Conservation (phyloP, 2,113 vertebrate species). For the Oryzias celebensis region DNA sequence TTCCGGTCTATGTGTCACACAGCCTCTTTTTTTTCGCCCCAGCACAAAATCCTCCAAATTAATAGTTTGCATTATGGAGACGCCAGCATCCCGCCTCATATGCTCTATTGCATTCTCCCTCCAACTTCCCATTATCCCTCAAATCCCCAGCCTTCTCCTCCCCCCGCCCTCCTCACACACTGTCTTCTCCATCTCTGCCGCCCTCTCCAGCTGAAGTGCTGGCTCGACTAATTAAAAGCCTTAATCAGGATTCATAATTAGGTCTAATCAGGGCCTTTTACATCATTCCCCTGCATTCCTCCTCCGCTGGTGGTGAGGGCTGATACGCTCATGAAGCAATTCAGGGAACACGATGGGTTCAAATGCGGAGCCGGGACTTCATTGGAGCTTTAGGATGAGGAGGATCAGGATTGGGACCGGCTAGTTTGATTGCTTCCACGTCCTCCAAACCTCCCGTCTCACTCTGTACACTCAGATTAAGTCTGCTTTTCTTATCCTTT, state of each 20-base stretch:
- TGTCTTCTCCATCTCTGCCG: slow-evolving; percentile 61
- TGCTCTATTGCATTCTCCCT: slow-evolving; percentile 9
- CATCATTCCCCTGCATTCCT: slow-evolving; percentile 74
- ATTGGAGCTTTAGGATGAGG: slow-evolving; percentile 31
- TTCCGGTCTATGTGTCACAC: neutral
- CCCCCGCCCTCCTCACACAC: slow-evolving; percentile 23
- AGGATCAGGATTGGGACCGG: slow-evolving; percentile 56
- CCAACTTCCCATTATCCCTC: slow-evolving; percentile 18
- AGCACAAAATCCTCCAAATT: slow-evolving; percentile 3
- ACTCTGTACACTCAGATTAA: slow-evolving; percentile 32
- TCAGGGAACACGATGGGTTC: slow-evolving; percentile 63
- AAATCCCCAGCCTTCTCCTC: neutral
- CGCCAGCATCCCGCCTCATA: slow-evolving; percentile 6
- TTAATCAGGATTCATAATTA: slow-evolving; percentile 83
- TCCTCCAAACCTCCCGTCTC: slow-evolving; percentile 23
- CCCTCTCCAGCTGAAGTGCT: slow-evolving; percentile 76
- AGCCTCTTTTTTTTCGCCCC: neutral
- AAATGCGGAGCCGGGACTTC: slow-evolving; percentile 49
- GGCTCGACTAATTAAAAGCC: slow-evolving; percentile 81
- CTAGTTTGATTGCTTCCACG: slow-evolving; percentile 58
- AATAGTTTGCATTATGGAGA: neutral
- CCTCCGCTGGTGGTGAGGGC: slow-evolving; percentile 66
- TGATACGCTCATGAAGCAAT: slow-evolving; percentile 74
- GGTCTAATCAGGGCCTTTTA: slow-evolving; percentile 80
- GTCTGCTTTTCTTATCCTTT: slow-evolving; percentile 6